These are phyloP conservation scores for Umimayanthus chanpuru DNA, from an alignment of 92 coral and sea anemone genomes.

Conservation along the genomic window DNA sequence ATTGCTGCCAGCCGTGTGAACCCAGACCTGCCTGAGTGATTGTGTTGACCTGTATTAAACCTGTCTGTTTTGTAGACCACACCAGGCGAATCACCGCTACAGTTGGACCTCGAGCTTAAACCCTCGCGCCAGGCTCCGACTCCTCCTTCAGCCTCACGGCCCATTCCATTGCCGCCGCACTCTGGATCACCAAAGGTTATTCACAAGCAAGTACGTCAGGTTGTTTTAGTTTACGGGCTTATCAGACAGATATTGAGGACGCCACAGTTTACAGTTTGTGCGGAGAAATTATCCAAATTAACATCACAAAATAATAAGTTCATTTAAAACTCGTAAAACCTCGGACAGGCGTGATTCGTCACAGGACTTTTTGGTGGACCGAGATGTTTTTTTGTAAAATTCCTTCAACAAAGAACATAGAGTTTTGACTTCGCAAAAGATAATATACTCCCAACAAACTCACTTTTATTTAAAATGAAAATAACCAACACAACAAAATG, in stretches of 20 bases:
- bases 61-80: neutral
- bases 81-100: neutral
- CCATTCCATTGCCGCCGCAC: neutral
- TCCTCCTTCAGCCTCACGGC: neutral
- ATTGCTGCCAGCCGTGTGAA: neutral
- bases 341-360: no score
- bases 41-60: neutral
- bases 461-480: no score
- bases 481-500: no score
- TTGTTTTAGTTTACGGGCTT: neutral
- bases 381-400: no score
- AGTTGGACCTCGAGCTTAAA: neutral
- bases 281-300: no score
- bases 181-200: conserved; percentile 56
- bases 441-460: no score
- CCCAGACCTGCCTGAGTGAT: neutral
- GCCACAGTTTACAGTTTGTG: neutral
- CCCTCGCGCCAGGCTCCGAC: conserved; percentile 26
- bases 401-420: no score
- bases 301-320: no score
- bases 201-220: conserved; percentile 58
- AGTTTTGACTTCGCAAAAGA: no score
- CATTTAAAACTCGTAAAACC: no score
- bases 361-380: no score
- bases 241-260: neutral